Base-by-base conservation (phyloP, 2,797 vertebrate genomes). In the Acanthurus tractus region DNA sequence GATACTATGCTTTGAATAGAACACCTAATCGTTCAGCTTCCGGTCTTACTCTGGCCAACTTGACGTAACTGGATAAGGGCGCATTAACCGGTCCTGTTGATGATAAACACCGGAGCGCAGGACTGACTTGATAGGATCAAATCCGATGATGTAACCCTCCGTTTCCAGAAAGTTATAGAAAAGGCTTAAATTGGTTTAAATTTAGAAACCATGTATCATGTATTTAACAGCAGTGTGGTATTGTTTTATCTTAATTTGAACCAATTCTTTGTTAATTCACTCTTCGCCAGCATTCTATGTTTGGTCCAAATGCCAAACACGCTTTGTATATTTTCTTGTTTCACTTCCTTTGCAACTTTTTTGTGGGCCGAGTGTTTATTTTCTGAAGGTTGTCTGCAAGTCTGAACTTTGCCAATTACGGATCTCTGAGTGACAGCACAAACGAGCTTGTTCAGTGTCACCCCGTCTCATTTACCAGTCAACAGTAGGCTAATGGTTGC, bases 131-230 rank as follows among this genome's bases (percentile, higher is more conserved):
- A 78, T 38, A 13, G 62, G 76, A 70, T 82, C 57, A 83, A 74
- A 86, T 74, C 69, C 34, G 11, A 29, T 90, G 76, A 91, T 65
- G 83, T 86, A 88, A 91, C 72, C 3, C 0, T 36, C 20, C 1
- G 50, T 70, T 79, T 85, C 76, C 48, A 86, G 72, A 88, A 75
- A 64, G 59, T 78, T 63, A 15, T 0, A 52, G 7, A 8, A 7
- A 4, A 18, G 46, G 58, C 9, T 66, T 36, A 70, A 56, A 70
- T 46, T 8, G 48, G 17, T 40, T 38, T 54, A 11, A 50, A 53
- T 58, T 34, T 57, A n/a, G 20, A 66, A 67, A 58, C 48, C 14
- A 42, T 44, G 15, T 3, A 15, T 38, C 0, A 0, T 5, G 13
- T 70, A 23, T 61, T 38, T 14, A 44, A 25, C 42, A 38, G 22